Conservation (phyloP, 2,797 vertebrate genomes). For the Pseudomugil gertrudae region DNA sequence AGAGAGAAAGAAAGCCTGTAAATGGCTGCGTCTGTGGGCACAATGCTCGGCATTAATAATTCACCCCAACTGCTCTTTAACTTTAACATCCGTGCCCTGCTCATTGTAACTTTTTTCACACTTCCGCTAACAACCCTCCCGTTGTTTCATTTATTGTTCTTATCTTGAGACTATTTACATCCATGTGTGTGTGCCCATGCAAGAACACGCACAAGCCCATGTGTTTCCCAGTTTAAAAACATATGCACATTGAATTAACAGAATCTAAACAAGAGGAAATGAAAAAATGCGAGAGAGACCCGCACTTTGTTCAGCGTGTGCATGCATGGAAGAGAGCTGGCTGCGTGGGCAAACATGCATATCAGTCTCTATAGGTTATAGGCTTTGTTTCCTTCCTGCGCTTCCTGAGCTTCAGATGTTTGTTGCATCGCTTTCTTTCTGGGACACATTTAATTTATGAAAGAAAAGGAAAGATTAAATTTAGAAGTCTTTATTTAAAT, state of each 20-base stretch:
- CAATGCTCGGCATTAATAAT: constrained; percentile 79
- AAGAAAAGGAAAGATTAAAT: constrained; percentile 43
- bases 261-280: constrained; percentile 33
- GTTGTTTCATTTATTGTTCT: constrained; percentile 59
- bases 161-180: constrained; percentile 33
- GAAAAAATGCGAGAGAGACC: constrained; percentile 14
- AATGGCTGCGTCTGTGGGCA: constrained; percentile 62
- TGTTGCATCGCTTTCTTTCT: constrained; percentile 39
- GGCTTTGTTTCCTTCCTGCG: constrained; percentile 27
- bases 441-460: constrained; percentile 31
- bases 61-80: constrained; percentile 79
- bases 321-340: not conserved
- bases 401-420: constrained; percentile 27
- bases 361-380: constrained; percentile 6
- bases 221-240: constrained; percentile 48
- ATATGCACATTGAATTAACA: constrained; percentile 19
- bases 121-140: constrained; percentile 34
- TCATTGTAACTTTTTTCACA: constrained; percentile 57
- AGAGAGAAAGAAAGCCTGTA: constrained; percentile 46
- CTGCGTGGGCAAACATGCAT: constrained; percentile 3
- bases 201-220: not conserved
- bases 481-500: constrained; percentile 31
- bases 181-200: constrained; percentile 8
- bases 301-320: constrained; percentile 21
- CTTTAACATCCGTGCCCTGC: constrained; percentile 66